These are phyloP conservation scores for Pterostichus madidus DNA, from an alignment of 2,888 invertebrate genomes.

Conservation along the genomic window DNA sequence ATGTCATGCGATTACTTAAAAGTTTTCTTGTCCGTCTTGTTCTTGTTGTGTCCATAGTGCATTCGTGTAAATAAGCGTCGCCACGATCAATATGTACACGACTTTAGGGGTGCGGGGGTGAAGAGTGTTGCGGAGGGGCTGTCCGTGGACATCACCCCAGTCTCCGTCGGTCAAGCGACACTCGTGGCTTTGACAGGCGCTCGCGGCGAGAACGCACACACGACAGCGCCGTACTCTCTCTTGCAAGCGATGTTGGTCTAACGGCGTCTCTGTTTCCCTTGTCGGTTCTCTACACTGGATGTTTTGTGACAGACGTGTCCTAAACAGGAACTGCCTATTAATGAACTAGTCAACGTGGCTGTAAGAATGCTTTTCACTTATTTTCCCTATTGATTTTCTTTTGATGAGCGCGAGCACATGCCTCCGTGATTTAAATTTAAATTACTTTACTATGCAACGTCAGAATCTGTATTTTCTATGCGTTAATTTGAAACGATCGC, in stretches of 20 bases:
- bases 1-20: too few species aligned
- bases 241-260: background rate
- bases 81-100: slow-evolving; percentile 52
- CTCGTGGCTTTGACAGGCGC: slow-evolving; percentile 29
- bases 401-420: too few species aligned
- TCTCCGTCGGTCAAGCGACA: slow-evolving; percentile 46
- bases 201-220: background rate
- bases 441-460: too few species aligned
- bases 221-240: background rate
- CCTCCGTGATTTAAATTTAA: too few species aligned
- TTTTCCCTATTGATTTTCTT: slow-evolving; percentile 22
- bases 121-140: background rate
- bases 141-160: slow-evolving; percentile 29
- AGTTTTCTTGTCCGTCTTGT: too few species aligned
- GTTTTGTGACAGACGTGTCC: slow-evolving; percentile 44
- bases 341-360: slow-evolving; percentile 26
- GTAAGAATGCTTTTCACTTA: slow-evolving; percentile 1
- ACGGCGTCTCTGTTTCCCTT: background rate
- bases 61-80: slow-evolving; percentile 23
- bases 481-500: too few species aligned
- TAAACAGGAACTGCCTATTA: slow-evolving; percentile 29
- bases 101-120: background rate
- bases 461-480: too few species aligned
- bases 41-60: background rate
- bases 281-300: background rate